Percentiles rank a stretch among this genome's conserved stretches.
Conservation (phyloP, 2,888 invertebrate species). For the Luperina nickerlii region DNA sequence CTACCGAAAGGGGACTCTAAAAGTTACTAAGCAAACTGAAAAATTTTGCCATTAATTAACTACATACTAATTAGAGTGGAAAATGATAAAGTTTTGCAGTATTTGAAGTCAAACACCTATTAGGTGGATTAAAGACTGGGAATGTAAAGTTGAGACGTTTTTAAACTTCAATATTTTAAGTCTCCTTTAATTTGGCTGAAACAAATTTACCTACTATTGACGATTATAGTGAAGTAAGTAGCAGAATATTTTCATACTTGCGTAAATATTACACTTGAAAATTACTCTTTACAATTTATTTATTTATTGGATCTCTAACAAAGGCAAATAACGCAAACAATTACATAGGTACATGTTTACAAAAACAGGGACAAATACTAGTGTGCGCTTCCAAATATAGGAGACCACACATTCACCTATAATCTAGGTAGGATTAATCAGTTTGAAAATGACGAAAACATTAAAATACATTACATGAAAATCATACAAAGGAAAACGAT, state of each 20-base stretch:
- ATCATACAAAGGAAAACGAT: too few relatives aligned
- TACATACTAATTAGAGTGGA: slow-evolving; percentile 63
- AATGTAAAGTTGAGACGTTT: slow-evolving; percentile 46
- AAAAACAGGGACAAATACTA: neutral
- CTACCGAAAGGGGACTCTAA: slow-evolving; percentile 67
- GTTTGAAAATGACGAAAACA: neutral
- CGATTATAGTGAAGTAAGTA: neutral
- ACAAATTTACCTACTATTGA: slow-evolving; percentile 3
- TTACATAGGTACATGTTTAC: too few relatives aligned
- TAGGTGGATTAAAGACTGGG: slow-evolving; percentile 55
- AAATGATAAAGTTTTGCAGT: slow-evolving; percentile 57
- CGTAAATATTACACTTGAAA: neutral
- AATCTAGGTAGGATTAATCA: neutral
- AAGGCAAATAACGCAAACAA: neutral
- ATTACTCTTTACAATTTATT: neutral
- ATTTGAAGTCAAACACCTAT: slow-evolving; percentile 60
- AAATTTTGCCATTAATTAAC: slow-evolving; percentile 66
- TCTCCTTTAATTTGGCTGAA: slow-evolving; percentile 33
- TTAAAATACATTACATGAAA: neutral
- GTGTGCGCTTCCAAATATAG: neutral
- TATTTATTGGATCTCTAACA: neutral
- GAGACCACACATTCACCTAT: neutral
- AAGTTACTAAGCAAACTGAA: slow-evolving; percentile 68
- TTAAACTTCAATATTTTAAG: slow-evolving; percentile 47
- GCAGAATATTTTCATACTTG: neutral